A percentile compares a stretch with the other conserved stretches of the same genome.
phyloP scores from a whole-genome alignment of 2,888 invertebrate species.

The Carpatolechia fugitivella region DNA sequence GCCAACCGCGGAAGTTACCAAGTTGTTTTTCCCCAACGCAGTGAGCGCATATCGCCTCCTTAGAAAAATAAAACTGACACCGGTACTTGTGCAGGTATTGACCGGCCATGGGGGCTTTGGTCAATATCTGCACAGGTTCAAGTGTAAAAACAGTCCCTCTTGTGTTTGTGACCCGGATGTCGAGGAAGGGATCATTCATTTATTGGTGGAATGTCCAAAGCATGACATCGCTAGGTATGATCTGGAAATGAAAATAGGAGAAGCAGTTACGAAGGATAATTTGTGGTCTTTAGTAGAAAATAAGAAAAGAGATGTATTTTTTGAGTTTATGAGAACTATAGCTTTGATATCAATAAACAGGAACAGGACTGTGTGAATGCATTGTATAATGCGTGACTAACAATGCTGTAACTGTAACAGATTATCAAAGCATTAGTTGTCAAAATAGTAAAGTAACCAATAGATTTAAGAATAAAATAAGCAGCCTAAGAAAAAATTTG shows the following conservation, averaged over 20 bases:
- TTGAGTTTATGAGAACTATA: neutral
- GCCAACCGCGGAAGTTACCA: neutral
- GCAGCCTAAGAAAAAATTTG: no score
- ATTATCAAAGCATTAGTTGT: no score
- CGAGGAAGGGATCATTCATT: neutral
- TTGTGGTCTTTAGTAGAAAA: no score
- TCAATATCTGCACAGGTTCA: neutral
- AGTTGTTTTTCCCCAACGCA: constrained; percentile 11
- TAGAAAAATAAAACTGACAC: neutral
- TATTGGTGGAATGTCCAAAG: neutral
- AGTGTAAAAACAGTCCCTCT: neutral
- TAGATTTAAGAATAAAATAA: no score
- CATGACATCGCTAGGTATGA: neutral
- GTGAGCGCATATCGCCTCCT: neutral
- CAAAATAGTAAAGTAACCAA: no score
- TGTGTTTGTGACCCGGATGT: neutral
- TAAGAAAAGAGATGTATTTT: neutral
- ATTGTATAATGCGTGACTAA: no score
- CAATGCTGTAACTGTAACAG: no score
- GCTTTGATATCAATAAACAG: no score
- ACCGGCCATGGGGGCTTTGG: constrained; percentile 16
- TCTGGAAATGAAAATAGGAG: neutral
- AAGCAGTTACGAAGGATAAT: neutral
- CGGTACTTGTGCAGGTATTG: neutral
- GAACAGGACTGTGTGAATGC: no score